A percentile compares a stretch with the other conserved stretches of the same genome.
These are phyloP conservation scores for Nematopogon swammerdamellus DNA, from an alignment of 2,888 invertebrate genomes.

Conservation along the genomic window DNA sequence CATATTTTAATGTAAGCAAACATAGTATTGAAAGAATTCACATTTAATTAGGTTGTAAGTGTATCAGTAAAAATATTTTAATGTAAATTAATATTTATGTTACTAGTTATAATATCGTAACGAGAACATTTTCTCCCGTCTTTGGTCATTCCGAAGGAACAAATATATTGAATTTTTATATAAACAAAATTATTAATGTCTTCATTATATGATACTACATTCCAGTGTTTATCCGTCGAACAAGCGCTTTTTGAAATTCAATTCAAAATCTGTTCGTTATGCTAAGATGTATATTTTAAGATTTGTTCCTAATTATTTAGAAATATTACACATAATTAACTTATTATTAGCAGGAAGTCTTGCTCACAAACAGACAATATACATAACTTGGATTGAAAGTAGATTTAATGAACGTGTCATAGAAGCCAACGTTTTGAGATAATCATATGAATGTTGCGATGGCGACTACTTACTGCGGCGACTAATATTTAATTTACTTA, in stretches of 20 bases:
- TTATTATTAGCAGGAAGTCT: neutral
- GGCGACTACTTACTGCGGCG: neutral
- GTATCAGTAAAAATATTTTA: conserved; percentile 20
- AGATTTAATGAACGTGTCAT: neutral
- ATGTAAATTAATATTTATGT: conserved; percentile 56
- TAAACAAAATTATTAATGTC: neutral
- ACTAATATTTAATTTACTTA: neutral
- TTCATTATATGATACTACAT: neutral
- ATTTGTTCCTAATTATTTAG: conserved; percentile 41
- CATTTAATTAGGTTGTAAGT: neutral
- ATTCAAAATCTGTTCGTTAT: no score
- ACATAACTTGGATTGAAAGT: no score
- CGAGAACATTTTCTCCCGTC: neutral
- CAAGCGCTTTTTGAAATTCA: neutral
- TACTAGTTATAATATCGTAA: conserved; percentile 49
- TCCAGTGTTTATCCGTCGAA: neutral
- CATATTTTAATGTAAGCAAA: neutral
- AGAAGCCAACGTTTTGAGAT: neutral
- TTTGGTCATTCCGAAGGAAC: no score
- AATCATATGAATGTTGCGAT: neutral
- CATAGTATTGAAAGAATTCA: neutral
- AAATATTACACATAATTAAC: conserved; percentile 12
- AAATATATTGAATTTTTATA: neutral
- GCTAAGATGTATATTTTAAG: conserved; percentile 31
- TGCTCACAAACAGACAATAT: no score